Base-by-base conservation (phyloP, 2,888 invertebrate species). In the Heteromyza rotundicornis region DNA sequence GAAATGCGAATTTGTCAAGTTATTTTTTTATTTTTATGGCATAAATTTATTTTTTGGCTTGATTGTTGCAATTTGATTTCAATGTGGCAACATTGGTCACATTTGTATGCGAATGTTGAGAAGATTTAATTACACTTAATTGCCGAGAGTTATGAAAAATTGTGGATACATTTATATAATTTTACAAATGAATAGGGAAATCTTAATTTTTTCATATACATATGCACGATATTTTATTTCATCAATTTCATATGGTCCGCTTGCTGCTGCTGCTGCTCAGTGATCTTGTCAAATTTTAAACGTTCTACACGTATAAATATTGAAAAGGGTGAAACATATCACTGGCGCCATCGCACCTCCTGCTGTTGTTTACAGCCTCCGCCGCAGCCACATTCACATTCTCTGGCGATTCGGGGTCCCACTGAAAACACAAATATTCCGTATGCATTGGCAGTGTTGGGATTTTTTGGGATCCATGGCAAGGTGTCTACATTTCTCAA, bases 281-380 rank as follows among this genome's bases (percentile, higher is more conserved):
- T 49, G 60, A 60, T 60, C 58, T 58, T 64, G 64, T 64, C 64
- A 60, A 64, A 58, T 58, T 54, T 57, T 50, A 52, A 60, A 40
- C 56, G 56, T 55, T 60, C 32, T 40, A 20, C 40, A 51, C 60
- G 56, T 40, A 57, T 61, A 47, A 57, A 61, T 57, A 57, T 61
- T 61, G 20, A 16, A 57, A 49, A 76, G 77, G 76, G 76, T 78
- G 73, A 77, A 77, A 71, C 77, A 77, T 74, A 75, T 74, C 76
- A 77, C 71, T 80, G 81, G 80, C 80, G 80, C 81, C 80, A 80
- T 68, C 69, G 66, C 66, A 78, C 79, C 79, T 74, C 81, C 80
- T 69, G 80, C 78, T 78, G 81, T 70, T 70, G 73, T 70, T 68
- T 70, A 69, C 67, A 66, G 63, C 44, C 44, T 51, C 27, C n/a